phyloP scores from a whole-genome alignment of 2,113 vertebrate genomes.

The Carassius gibelio region DNA sequence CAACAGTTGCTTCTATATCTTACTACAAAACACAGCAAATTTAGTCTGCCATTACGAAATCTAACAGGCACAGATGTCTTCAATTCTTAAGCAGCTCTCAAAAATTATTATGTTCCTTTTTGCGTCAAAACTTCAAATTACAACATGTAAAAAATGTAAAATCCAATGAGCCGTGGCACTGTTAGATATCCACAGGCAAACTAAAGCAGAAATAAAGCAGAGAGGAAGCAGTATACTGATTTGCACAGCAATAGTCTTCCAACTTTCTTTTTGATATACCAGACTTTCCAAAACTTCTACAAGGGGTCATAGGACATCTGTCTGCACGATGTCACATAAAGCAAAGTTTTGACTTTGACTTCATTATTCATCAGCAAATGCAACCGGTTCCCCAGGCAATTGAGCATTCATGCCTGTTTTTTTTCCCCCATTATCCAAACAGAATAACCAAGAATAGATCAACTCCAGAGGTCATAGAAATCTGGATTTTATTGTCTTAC shows the following conservation, averaged over 20 bases:
- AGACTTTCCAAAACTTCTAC: background rate
- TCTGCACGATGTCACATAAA: background rate
- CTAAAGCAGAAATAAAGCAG: background rate
- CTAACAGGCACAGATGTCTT: background rate
- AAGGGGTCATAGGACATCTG: conserved; percentile 27
- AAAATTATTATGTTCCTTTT: background rate
- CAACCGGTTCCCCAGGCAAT: conserved; percentile 32
- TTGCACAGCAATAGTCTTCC: background rate
- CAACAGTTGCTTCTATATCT: background rate
- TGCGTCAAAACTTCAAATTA: background rate
- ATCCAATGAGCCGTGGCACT: conserved; percentile 14
- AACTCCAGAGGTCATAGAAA: conserved; percentile 33
- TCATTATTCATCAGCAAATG: conserved; percentile 13
- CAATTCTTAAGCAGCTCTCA: conserved; percentile 14
- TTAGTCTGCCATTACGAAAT: background rate
- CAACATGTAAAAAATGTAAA: background rate
- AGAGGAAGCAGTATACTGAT: background rate
- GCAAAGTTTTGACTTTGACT: conserved; percentile 16
- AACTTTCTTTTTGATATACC: background rate
- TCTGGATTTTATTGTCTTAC: conserved; percentile 7
- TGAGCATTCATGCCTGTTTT: conserved; percentile 20
- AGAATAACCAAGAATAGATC: conserved; percentile 42
- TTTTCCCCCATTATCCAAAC: conserved; percentile 42
- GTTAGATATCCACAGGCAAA: conserved; percentile 18
- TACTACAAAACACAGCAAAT: background rate